Conservation (phyloP, 2,797 vertebrate species). For the Phyllotis vaccarum region DNA sequence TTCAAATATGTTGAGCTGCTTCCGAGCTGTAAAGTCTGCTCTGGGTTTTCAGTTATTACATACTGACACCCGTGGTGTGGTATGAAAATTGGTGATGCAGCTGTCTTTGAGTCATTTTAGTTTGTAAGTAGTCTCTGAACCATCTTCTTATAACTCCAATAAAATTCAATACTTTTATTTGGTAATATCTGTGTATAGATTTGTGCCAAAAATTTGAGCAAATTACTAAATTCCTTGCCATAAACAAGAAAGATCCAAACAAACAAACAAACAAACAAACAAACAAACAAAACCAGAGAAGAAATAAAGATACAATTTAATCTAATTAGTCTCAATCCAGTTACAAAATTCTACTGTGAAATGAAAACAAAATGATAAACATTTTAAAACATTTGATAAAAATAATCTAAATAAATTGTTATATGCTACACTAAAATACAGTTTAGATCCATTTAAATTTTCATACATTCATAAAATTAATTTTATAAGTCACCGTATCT, state of each 20-base stretch:
- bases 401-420: background rate
- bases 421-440: background rate
- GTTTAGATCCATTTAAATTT: background rate
- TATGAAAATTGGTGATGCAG: too few species aligned
- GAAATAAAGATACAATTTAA: background rate
- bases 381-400: slow-evolving; percentile 4
- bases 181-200: too few species aligned
- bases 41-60: too few species aligned
- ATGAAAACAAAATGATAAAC: background rate
- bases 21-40: too few species aligned
- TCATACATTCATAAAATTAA: background rate
- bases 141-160: too few species aligned
- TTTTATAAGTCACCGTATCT: background rate
- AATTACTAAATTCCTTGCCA: background rate
- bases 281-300: too few species aligned
- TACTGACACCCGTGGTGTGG: too few species aligned
- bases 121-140: too few species aligned
- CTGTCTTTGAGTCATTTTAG: too few species aligned
- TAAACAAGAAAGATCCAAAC: background rate
- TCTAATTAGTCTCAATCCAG: background rate
- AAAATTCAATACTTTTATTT: too few species aligned
- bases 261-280: too few species aligned
- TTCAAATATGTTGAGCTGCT: too few species aligned
- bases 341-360: background rate
- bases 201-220: background rate